Evolutionary conservation across 1,140 invertebrate species (phyloP).

Genomic region (Aricia agestis): DNA sequence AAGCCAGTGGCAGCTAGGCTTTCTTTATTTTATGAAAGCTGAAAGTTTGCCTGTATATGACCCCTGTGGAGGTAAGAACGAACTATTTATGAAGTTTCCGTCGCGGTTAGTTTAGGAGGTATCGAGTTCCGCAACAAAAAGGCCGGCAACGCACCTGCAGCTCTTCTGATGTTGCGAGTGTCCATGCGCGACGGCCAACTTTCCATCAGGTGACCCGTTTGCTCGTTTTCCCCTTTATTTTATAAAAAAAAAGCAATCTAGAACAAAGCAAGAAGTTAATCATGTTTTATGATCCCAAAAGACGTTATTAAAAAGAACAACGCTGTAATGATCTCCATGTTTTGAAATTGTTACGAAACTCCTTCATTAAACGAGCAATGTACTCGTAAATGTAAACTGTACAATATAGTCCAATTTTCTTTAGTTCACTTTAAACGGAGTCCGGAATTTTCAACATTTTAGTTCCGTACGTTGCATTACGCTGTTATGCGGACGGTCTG

Average conservation of each 20-base stretch:
- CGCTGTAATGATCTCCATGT: conserved; percentile 18
- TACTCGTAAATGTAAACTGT: conserved; percentile 27
- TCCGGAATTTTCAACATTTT: conserved; percentile 51
- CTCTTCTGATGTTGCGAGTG: no score
- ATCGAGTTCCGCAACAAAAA: no score
- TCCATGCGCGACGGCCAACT: no score
- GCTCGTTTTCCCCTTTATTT: no score
- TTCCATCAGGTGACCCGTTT: no score
- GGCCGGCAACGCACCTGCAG: no score
- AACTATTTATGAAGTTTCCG: no score
- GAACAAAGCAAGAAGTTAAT: background rate
- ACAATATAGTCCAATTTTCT: conserved; percentile 36
- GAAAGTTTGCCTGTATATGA: no score
- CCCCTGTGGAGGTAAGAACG: no score
- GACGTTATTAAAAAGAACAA: conserved; percentile 17
- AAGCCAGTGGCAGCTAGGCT: no score
- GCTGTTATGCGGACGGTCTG: conserved; percentile 36
- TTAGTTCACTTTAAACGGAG: conserved; percentile 40
- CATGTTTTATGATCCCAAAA: conserved; percentile 12
- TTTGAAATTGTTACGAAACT: conserved; percentile 27
- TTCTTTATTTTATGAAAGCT: no score
- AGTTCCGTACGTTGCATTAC: conserved; percentile 50
- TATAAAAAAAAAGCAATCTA: background rate
- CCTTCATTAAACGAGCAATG: conserved; percentile 26
- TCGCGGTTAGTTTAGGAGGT: no score